Evolutionary conservation across 1,140 invertebrate species (phyloP), one percentile per base, ranked within the genome.

Genomic region (Drosophila rhopaloa): DNA sequence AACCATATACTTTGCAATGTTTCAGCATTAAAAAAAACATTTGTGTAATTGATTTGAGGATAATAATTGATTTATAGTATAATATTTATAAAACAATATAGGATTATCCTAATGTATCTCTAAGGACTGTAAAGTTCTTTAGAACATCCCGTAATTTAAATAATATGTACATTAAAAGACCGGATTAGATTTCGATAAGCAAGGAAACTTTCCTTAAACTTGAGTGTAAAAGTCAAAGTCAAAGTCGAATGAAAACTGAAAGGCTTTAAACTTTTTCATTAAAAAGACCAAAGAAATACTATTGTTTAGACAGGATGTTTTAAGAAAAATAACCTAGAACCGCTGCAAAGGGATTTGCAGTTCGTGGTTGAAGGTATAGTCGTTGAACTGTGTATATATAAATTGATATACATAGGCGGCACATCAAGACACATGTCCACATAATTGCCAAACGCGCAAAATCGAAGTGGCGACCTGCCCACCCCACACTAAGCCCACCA

Each of bases 371-470:
- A 14, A 11, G 5, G 10, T 16, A 16, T 10, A 5, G 35, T 10
- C 44, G 32, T 37, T 8, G 7, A 61, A 37, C 66, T 50, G 57
- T 62, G 58, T 41, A 57, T 58, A 11, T 16, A 65, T 46, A 46
- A 55, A 43, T 37, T 63, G 27, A 57, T 60, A 55, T 74, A 74
- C 81, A 74, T 78, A 79, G 77, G 62, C 70, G 70, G 79, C 11
- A 68, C 77, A 78, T 83, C 76, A 85, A 86, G 83, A 86, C 83
- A 86, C 83, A 88, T 89, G 83, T 88, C 80, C 84, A 83, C 80
- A 88, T 88, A 88, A 88, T 88, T 88, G 83, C 80, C 84, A 89
- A 88, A 88, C 84, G 83, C 83, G 84, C 83, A 86, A 86, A 88
- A 86, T 86, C 84, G 84, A 86, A 86, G 82, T 76, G 73, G 73